Base-by-base conservation (phyloP, 1,140 invertebrate genomes). In the Druon quercuslanigerum region DNA sequence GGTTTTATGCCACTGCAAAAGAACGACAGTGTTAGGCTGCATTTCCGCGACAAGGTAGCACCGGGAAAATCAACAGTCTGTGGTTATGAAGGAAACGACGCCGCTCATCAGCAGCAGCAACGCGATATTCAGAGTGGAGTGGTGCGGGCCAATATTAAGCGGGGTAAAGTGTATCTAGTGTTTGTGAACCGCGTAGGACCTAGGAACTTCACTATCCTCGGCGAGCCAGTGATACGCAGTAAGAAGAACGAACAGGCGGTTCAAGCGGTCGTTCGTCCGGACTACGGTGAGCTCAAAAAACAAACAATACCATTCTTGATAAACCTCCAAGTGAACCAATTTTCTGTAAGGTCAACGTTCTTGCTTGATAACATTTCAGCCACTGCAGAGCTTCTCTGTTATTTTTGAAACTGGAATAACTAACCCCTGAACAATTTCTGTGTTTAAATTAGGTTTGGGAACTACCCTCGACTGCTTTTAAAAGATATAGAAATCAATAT, bases 141-240 rank as follows among this genome's bases (percentile, higher is more conserved):
- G 76, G 90, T 93, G 82, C 89, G 92, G 76, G 92, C 93, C 76
- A 93, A 94, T 85, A 92, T 94, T 84, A 93, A 94, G 83, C 91
- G 92, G 81, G 92, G 93, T 76, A 93, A 93, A 87, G 92, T 93
- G 88, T 94, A 94, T 90, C 90, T 94, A 87, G 93, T 94, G 90
- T 94, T 94, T 91, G 93, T 93, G 85, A 93, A 93, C 86, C 93
- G 93, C 85, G 92, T 93, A 79, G 93, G 93, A 89, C 92, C 93
- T 83, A 92, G 93, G 86, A 94, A 94, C 90, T 94, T 94, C 88
- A 93, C 93, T 81, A 93, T 93, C 74, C 91, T 93, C 77, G 93
- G 94, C 78, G 93, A 94, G 85, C 94, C 94, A 75, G 91, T 93
- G 79, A 87, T 90, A 73, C 87, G 90, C 75, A 91, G 87, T 81